Base-by-base conservation (phyloP, 2,113 vertebrate species). In the Cygnus atratus region DNA sequence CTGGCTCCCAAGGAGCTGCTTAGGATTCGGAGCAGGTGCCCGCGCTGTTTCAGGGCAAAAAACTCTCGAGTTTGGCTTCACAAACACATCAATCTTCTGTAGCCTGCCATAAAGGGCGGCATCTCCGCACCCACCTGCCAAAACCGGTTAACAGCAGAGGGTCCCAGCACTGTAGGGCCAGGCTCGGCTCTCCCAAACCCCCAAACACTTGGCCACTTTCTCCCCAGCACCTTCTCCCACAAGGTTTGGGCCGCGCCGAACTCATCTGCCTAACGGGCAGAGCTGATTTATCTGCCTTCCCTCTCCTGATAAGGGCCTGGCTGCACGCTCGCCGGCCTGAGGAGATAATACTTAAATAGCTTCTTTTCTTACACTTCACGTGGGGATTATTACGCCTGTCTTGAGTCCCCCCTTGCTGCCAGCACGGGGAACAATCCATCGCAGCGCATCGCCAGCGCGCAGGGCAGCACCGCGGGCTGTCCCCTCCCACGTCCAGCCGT, bases 271-370 rank as follows among this genome's bases (percentile, higher is more conserved):
- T 85, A 67, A 85, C 13, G 10, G 89, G 72, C 90, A 61, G 5
- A 10, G 46, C 48, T 95, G 84, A 87, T 95, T 94, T 96, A 90
- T 96, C 92, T 96, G 84, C 26, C 54, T 92, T 95, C 26, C 25
- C 44, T 84, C 65, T 93, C 43, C 86, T 73, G 92, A 86, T 67
- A 93, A 85, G 82, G 86, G 65, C 80, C 94, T 43, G 88, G 66
- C 88, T 95, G 72, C 29, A 4, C 74, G 91, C 87, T 88, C 24
- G 9, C 86, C 74, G 82, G 88, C 94, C 55, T 17, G 90, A 86
- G 90, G 92, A 96, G 86, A 90, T 71, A 93, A 95, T 46, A 90
- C 92, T 91, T 86, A 97, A 97, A 97, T 90, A 96, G 93, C 73
- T 96, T 78, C 62, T 92, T 96, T 92, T 89, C 90, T 94, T 93